Percentiles rank a stretch among this genome's conserved stretches.
Evolutionary conservation across 2,113 vertebrate species (phyloP).

Genomic region (Pelobates fuscus): DNA sequence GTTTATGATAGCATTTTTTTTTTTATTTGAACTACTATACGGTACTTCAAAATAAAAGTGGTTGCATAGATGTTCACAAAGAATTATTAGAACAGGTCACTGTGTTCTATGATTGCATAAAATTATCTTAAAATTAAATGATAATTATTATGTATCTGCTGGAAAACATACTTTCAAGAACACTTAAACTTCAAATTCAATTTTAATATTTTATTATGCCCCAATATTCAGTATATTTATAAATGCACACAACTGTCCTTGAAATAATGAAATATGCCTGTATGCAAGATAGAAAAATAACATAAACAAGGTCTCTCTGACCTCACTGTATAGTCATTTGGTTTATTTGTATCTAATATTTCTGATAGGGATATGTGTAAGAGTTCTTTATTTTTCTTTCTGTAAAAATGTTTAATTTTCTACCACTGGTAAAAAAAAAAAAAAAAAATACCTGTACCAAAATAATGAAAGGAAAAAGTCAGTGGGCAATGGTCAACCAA

Average conservation of each 20-base stretch:
- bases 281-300: too few species aligned
- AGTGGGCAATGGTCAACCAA: too few species aligned
- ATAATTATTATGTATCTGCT: slow-evolving; percentile 6
- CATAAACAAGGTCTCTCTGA: too few species aligned
- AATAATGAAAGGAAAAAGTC: too few species aligned
- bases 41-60: background rate
- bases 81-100: slow-evolving; percentile 16
- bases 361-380: too few species aligned
- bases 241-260: background rate
- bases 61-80: slow-evolving; percentile 10
- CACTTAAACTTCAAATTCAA: slow-evolving; percentile 1
- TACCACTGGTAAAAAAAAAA: too few species aligned
- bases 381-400: too few species aligned
- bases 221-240: background rate
- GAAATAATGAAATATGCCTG: too few species aligned
- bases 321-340: too few species aligned
- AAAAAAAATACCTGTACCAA: too few species aligned
- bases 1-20: slow-evolving; percentile 2
- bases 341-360: too few species aligned
- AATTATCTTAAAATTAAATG: slow-evolving; percentile 1
- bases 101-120: background rate
- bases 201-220: background rate
- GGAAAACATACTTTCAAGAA: slow-evolving; percentile 12
- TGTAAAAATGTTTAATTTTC: too few species aligned
- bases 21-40: slow-evolving; percentile 32